Base-by-base conservation (phyloP, 2,113 vertebrate genomes). In the Columba janthina region DNA sequence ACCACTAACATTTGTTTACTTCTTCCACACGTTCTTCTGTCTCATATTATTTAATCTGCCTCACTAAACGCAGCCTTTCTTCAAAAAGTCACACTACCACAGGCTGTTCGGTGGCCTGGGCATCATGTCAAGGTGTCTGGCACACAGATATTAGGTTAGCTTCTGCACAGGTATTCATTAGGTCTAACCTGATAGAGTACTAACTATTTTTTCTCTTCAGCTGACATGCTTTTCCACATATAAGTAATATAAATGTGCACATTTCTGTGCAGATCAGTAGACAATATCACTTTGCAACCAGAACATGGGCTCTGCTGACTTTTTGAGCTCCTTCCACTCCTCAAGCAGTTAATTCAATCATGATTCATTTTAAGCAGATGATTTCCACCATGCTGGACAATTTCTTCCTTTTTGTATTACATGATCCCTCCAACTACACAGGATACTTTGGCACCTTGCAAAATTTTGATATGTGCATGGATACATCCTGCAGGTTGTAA, bases 371-470 rank as follows among this genome's bases (percentile, higher is more conserved):
- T 89, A 75, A 90, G 65, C 76, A 72, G 72, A 86, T 79, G 62
- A 90, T 89, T 97, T 96, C 83, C 46, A 90, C 56, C 69, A 65
- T 50, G 61, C 17, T 81, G 85, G 62, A 86, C 53, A 69, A 84
- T 90, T 74, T 86, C 34, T 71, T 85, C 32, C 21, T 51, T 50
- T 75, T 76, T 80, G 48, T 42, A 67, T 66, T 84, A 71, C 16
- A 61, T 56, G 60, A 86, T 78, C 28, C 28, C 42, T 88, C 26
- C 76, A 85, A 90, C 46, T 86, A 65, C 3, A 42, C 17, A 61
- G 50, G 26, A 36, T 80, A 73, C 67, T 89, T 81, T 94, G 60
- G 22, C 44, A 85, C 31, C 19, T 12, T 86, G 69, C 31, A 91
- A 76, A 73, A 60, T 88, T 85, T 76, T 19, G 4, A 90, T 84